phyloP scores from a whole-genome alignment of 2,113 vertebrate genomes.

The Amazona guildingii region DNA sequence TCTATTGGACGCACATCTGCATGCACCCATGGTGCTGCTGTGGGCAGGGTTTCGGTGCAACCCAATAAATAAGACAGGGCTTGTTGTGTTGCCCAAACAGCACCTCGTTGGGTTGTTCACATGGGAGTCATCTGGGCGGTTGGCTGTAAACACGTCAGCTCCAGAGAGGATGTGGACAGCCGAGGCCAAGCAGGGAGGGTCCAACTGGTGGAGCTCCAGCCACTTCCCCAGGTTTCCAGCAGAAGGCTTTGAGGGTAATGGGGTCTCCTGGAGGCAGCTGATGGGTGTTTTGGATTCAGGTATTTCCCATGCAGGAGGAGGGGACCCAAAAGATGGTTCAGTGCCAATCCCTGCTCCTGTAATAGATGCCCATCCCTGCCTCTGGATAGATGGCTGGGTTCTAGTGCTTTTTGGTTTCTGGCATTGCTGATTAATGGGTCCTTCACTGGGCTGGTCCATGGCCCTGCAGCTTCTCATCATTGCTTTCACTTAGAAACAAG shows the following conservation, averaged over 20 bases:
- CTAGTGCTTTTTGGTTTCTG: background rate
- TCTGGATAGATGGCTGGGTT: background rate
- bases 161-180: fast-evolving
- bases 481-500: background rate
- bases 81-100: background rate
- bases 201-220: background rate
- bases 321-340: no score
- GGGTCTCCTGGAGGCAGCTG: background rate
- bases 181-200: no score
- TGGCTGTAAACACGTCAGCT: background rate
- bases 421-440: background rate
- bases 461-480: background rate
- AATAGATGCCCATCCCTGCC: background rate
- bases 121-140: background rate
- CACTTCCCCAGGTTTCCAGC: background rate
- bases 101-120: fast-evolving
- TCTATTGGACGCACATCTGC: background rate
- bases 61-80: no score
- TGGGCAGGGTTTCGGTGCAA: background rate
- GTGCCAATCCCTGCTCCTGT: background rate
- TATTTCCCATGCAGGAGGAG: background rate
- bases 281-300: background rate
- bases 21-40: background rate
- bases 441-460: background rate
- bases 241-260: background rate